A percentile compares a stretch with the other conserved stretches of the same genome.
Conservation (phyloP, 2,797 vertebrate species). For the Capromys pilorides region DNA sequence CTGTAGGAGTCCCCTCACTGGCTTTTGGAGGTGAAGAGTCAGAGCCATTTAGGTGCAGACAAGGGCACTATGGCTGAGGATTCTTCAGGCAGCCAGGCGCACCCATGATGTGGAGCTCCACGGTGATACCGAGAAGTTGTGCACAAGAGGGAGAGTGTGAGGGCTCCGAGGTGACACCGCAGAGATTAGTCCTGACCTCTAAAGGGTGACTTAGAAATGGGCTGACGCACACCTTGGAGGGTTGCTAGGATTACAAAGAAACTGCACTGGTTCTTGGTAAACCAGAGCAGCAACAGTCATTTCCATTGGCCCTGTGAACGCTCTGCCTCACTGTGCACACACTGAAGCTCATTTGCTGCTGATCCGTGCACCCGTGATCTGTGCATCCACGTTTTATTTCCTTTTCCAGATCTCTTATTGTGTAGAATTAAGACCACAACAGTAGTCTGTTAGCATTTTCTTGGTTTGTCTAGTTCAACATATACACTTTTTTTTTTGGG, state of each 20-base stretch:
- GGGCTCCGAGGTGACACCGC: background rate
- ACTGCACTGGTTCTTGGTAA: background rate
- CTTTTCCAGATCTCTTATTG: background rate
- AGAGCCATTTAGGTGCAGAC: no score
- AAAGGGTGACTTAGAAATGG: background rate
- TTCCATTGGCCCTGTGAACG: background rate
- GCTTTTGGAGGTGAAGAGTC: background rate
- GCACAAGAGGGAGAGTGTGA: accelerated
- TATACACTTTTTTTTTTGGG: no score
- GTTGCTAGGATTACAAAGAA: background rate
- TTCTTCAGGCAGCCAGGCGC: accelerated
- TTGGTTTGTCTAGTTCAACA: background rate
- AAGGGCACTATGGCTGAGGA: background rate
- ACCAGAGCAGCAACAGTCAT: background rate
- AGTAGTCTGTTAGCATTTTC: background rate
- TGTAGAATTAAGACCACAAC: background rate
- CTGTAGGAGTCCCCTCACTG: background rate
- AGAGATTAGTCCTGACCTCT: background rate
- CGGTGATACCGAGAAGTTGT: background rate
- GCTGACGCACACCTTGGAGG: background rate
- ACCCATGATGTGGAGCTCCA: background rate
- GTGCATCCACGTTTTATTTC: background rate
- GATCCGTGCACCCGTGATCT: background rate
- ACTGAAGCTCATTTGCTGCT: background rate
- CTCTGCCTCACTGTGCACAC: background rate